Base-by-base conservation (phyloP, 2,797 vertebrate species). In the Pantherophis vulpinus region DNA sequence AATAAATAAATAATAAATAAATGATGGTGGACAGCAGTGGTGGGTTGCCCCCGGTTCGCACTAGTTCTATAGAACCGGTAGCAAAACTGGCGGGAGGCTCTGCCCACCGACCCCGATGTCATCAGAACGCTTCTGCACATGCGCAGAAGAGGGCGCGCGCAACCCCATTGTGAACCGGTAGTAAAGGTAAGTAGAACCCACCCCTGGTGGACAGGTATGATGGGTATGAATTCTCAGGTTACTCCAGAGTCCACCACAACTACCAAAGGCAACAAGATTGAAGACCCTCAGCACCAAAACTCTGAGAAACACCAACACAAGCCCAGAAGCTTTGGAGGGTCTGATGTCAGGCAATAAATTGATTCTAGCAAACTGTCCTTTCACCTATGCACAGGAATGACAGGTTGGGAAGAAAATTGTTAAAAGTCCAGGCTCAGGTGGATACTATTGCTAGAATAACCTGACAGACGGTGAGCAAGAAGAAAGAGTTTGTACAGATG, bases 61-160 rank as follows among this genome's bases (percentile, higher is more conserved):
- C 47, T 5, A 51, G 47, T 51, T 51, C 47, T 51, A 7, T 51
- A 51, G 47, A 51, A 51, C 47, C 1, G 0, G 6, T 51, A 51
- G 47, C 8, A 51, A 51, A 51, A 51, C 7, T 51, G 47, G 47
- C 6, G 0, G 47, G 47, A 51, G 47, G 47, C 6, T 51, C 47
- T 51, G 47, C 47, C 47, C 47, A 51, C 47, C 0, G 1, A 51
- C 47, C 47, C 47, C 6, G 1, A 51, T 51, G 47, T 51, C 47
- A 51, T 51, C 47, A 51, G 47, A 51, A 51, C 6, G 47, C 42
- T 47, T 47, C 42, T 47, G 42, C 5, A 0, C 47, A 51, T 1
- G 7, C 47, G 47, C 47, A 51, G 6, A 51, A 51, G 47, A 51
- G 47, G 0, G 47, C 0, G 1, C 1, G 1, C 1, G 7, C 47